These are phyloP conservation scores for Yponomeuta evonymella DNA, from an alignment of 2,888 invertebrate genomes.

Conservation along the genomic window DNA sequence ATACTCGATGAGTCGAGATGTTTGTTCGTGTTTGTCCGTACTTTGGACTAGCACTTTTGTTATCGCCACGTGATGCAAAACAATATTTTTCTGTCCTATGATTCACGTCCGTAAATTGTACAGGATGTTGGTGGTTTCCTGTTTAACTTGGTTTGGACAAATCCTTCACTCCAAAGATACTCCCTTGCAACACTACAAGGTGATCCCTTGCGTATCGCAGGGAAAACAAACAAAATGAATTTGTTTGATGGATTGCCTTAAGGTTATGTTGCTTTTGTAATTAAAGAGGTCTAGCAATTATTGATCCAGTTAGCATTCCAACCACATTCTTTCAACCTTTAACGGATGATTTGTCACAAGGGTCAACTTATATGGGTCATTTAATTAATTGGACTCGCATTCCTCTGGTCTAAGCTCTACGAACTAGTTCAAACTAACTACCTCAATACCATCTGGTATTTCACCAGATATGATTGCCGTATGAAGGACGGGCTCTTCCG, in stretches of 20 bases:
- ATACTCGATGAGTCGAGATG: too few relatives aligned
- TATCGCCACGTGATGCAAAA: background rate
- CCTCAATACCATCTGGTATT: background rate
- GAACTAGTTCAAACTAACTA: conserved; percentile 9
- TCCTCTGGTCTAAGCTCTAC: background rate
- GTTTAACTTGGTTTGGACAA: too few relatives aligned
- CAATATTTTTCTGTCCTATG: background rate
- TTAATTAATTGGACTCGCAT: background rate
- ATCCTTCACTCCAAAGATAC: too few relatives aligned
- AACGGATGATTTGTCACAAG: conserved; percentile 5
- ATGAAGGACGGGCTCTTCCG: conserved; percentile 11
- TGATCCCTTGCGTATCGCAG: too few relatives aligned
- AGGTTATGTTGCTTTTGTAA: too few relatives aligned
- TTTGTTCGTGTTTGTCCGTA: too few relatives aligned
- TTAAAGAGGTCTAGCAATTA: background rate
- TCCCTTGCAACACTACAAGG: too few relatives aligned
- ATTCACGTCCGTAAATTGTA: background rate
- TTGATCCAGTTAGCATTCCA: background rate
- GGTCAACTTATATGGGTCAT: conserved; percentile 7
- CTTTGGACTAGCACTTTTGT: background rate
- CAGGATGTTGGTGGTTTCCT: background rate
- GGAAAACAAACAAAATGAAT: too few relatives aligned
- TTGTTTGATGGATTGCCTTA: too few relatives aligned
- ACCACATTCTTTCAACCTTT: conserved; percentile 6
- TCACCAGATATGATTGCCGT: background rate